A percentile compares a stretch with the other conserved stretches of the same genome.
Conservation (phyloP, 2,888 invertebrate species). For the Yponomeuta malinellus region DNA sequence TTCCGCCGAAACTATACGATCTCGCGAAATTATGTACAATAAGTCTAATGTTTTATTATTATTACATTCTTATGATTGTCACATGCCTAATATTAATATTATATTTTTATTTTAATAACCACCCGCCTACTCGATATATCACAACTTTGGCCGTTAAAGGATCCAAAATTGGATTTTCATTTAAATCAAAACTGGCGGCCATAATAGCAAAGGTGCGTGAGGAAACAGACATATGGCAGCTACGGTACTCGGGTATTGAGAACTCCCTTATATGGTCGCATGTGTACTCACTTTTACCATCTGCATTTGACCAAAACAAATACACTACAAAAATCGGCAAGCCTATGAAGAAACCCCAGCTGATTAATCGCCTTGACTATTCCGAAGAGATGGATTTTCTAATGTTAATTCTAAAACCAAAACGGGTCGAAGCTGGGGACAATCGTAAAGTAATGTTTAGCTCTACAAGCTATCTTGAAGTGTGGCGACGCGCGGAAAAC, state of each 20-base stretch:
- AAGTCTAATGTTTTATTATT: neutral
- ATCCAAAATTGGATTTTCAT: neutral
- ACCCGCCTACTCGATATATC: neutral
- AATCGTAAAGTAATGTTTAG: neutral
- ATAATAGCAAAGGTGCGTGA: neutral
- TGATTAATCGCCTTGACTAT: neutral
- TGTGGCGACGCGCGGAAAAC: neutral
- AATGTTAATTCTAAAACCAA: neutral
- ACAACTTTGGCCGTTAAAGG: neutral
- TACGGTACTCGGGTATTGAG: neutral
- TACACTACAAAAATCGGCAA: neutral
- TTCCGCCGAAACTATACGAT: no score
- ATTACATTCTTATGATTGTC: neutral
- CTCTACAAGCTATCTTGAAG: neutral
- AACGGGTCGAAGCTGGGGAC: neutral
- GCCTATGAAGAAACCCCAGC: neutral
- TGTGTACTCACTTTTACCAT: neutral
- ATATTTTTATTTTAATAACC: neutral
- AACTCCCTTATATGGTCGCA: neutral
- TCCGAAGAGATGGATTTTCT: neutral
- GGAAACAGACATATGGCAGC: neutral
- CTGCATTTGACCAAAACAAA: neutral
- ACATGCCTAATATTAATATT: neutral
- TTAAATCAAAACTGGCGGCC: neutral
- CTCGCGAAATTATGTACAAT: neutral